Conservation (phyloP, 2,797 vertebrate genomes). For the Hippopotamyrus pictus region DNA sequence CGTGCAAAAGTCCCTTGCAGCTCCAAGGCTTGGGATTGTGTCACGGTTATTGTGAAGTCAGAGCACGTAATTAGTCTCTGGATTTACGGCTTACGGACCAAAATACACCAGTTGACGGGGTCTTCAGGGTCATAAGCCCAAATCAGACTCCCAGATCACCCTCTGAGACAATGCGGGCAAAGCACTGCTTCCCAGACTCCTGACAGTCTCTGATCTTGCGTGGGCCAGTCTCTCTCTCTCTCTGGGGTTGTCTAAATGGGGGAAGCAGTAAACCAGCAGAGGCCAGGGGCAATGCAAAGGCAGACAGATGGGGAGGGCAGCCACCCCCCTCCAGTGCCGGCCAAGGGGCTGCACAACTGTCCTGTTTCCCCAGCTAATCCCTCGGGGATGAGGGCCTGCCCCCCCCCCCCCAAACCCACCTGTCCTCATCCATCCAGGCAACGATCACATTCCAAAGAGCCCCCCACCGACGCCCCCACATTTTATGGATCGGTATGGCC, state of each 20-base stretch:
- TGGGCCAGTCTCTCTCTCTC: neutral
- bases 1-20: neutral
- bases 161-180: neutral
- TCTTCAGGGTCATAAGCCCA: neutral
- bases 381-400: neutral
- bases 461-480: neutral
- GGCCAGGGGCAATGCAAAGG: neutral
- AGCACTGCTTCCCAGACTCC: neutral
- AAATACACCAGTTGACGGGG: neutral
- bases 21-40: neutral
- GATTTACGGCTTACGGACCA: neutral
- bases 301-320: neutral
- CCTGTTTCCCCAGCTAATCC: neutral
- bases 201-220: neutral
- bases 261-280: neutral
- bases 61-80: neutral
- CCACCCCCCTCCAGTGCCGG: neutral
- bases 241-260: neutral
- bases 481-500: neutral
- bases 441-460: neutral
- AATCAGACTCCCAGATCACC: neutral
- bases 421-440: neutral
- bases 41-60: neutral
- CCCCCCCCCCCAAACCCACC: neutral
- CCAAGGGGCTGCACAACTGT: neutral